These are phyloP conservation scores for Hemitrygon akajei DNA, from an alignment of 2,797 vertebrate genomes.

Conservation along the genomic window DNA sequence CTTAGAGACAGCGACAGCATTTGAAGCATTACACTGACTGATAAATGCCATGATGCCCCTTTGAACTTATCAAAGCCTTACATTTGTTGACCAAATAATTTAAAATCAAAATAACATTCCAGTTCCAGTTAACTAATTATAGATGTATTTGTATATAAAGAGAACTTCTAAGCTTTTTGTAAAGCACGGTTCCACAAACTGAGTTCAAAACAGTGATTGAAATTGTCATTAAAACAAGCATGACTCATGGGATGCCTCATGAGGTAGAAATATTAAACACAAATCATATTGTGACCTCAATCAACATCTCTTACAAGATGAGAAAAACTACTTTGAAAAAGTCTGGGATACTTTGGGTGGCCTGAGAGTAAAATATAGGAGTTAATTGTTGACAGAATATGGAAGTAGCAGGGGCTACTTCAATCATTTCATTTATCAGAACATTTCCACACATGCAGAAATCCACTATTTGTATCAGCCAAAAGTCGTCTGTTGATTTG, in stretches of 20 bases:
- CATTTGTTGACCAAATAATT: not conserved
- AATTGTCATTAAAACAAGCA: not conserved
- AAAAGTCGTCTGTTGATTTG: not conserved
- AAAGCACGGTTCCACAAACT: not conserved
- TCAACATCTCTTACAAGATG: not conserved
- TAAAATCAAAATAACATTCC: not conserved
- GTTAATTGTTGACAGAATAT: not conserved
- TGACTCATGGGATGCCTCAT: not conserved
- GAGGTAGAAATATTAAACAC: not conserved
- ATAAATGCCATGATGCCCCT: too few relatives aligned
- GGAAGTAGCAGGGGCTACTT: not conserved
- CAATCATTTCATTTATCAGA: not conserved
- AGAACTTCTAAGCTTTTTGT: not conserved
- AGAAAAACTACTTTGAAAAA: not conserved
- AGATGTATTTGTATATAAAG: not conserved
- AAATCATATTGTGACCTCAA: not conserved
- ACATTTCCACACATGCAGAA: not conserved
- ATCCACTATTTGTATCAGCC: not conserved
- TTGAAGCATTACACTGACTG: too few relatives aligned
- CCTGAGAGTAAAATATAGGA: not conserved
- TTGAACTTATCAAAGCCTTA: not conserved
- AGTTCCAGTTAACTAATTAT: not conserved
- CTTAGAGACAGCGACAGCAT: too few relatives aligned
- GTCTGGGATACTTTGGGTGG: not conserved
- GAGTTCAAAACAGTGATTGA: not conserved